Evolutionary conservation across 1,140 invertebrate genomes (phyloP), one percentile per base, ranked within the genome.

Genomic region (Neuroterus valhalla): DNA sequence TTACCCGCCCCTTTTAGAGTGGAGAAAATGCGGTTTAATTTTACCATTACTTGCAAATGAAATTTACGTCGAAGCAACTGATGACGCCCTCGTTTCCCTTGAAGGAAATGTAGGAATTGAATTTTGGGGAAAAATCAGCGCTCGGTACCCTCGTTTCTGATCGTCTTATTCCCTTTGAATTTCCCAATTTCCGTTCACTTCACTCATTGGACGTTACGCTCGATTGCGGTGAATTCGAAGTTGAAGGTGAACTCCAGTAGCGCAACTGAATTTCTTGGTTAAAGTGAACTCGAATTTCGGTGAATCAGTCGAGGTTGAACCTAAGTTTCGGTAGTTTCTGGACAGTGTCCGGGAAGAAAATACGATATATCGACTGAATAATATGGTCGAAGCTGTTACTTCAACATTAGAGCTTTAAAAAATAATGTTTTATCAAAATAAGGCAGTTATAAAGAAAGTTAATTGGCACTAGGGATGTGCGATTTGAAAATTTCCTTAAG

Each of bases 171-270:
- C 15, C 55, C 46, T 66, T 75, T 46, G 72, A 66, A 46, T 73
- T 67, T 73, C 48, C 70, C 78, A 77, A 75, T 77, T 80, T 67
- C 71, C 76, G 75, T 72, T 71, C 71, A 74, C 72, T 71, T 75
- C 45, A n/a, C 55, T 62, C 23, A 62, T 62, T 31, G 55, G 55
- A 31, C 26, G 31, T 38, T 8, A 38, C 10, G 55, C 55, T 26
- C 23, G 31, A 62, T 62, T 62, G 55, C 26, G 55, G 55, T 62
- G n/a, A 31, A 62, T 26, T n/a, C 50, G 14, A 8, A 12, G 6
- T 8, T 62, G 26, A 62, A 62, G 55, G 15, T 62, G 23, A 62
- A 62, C 11, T 5, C 0, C 6, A 10, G 12, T n/a, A 38, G 23
- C 11, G 31, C 23, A 62, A 62, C 3, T 62, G 2, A 15, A 23